Evolutionary conservation across 2,113 vertebrate species (phyloP).

Genomic region (Calypte anna): DNA sequence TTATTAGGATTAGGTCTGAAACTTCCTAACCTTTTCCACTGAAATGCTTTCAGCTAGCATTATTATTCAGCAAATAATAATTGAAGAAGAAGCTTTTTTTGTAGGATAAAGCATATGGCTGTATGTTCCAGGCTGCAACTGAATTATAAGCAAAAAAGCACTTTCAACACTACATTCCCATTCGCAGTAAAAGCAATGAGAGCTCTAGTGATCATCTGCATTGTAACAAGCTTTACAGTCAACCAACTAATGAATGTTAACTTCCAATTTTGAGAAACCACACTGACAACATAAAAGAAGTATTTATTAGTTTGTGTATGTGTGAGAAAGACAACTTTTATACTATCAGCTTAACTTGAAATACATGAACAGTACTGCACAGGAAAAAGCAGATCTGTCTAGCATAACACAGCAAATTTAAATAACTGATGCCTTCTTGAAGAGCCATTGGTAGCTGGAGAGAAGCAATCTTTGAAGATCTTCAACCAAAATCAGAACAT

Average conservation of each 20-base stretch:
- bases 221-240: constrained; percentile 24
- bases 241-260: background rate
- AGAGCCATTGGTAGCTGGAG: background rate
- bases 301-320: background rate
- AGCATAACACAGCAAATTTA: background rate
- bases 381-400: background rate
- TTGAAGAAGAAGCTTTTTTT: background rate
- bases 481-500: background rate
- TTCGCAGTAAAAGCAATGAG: constrained; percentile 24
- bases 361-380: background rate
- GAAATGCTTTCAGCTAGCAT: background rate
- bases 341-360: background rate
- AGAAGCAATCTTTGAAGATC: background rate
- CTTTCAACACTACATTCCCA: constrained; percentile 23
- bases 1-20: background rate
- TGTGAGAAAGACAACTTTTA: background rate
- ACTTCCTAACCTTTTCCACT: background rate
- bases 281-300: background rate
- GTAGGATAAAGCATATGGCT: background rate
- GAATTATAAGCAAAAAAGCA: background rate
- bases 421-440: background rate
- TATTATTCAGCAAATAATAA: background rate
- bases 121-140: background rate
- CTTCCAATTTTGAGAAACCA: background rate
- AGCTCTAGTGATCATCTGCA: constrained; percentile 37